A percentile compares a stretch with the other conserved stretches of the same genome.
These are phyloP conservation scores for Tangachromis dhanisi DNA, from an alignment of 2,113 vertebrate genomes.

Conservation along the genomic window DNA sequence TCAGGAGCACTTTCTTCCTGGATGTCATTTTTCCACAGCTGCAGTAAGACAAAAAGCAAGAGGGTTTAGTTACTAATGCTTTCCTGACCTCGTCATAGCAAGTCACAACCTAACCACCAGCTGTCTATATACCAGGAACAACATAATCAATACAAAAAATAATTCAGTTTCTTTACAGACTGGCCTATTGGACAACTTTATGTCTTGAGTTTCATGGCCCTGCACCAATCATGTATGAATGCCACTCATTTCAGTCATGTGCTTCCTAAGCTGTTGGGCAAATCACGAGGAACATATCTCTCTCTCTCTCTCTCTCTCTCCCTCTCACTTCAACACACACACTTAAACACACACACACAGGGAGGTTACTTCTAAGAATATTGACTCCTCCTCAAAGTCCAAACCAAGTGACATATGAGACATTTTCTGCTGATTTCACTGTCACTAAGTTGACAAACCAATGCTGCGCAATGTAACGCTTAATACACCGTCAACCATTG, in stretches of 20 bases:
- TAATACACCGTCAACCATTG: neutral
- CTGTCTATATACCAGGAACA: neutral
- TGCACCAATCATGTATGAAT: conserved; percentile 24
- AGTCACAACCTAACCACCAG: neutral
- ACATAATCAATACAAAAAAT: neutral
- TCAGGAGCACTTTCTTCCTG: conserved; percentile 98
- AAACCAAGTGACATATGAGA: neutral
- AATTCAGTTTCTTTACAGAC: neutral
- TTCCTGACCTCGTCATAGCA: neutral
- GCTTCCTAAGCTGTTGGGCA: conserved; percentile 50
- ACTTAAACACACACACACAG: neutral
- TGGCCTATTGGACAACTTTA: neutral
- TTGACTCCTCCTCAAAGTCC: neutral
- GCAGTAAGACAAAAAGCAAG: neutral
- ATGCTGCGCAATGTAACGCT: neutral
- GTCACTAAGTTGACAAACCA: neutral
- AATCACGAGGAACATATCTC: conserved; percentile 59
- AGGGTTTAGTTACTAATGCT: neutral
- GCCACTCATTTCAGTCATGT: conserved; percentile 59
- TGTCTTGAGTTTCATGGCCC: neutral
- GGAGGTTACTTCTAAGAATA: neutral
- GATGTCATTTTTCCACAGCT: conserved; percentile 91
- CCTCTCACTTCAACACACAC: neutral
- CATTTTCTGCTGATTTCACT: neutral
- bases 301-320: neutral